Evolutionary conservation across 2,797 vertebrate species (phyloP).

Genomic region (Cyclopterus lumpus): DNA sequence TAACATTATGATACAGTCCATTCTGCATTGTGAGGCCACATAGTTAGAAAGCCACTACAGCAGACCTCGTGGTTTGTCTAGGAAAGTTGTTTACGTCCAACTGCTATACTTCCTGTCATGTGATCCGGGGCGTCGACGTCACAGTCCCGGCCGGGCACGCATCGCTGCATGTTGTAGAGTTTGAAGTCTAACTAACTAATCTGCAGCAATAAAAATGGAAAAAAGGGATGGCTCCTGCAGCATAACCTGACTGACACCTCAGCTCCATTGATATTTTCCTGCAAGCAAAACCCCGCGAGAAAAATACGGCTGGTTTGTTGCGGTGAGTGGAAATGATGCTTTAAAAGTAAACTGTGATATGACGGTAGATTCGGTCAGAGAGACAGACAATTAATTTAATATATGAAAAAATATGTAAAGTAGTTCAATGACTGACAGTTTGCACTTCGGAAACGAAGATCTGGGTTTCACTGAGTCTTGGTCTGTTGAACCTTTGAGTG

Average conservation of each 20-base stretch:
- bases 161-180: slow-evolving; percentile 68
- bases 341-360: neutral
- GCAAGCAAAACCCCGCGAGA: neutral
- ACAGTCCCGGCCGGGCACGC: slow-evolving; percentile 53
- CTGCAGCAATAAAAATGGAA: slow-evolving; percentile 70
- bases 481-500: no score
- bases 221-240: slow-evolving; percentile 24
- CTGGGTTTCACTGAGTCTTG: neutral
- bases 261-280: neutral
- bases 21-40: neutral
- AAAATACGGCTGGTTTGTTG: neutral
- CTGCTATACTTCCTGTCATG: slow-evolving; percentile 71
- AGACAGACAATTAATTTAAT: neutral
- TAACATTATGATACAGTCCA: neutral
- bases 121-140: slow-evolving; percentile 62
- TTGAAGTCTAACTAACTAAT: slow-evolving; percentile 79
- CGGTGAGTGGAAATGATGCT: slow-evolving; percentile 52
- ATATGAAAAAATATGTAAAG: neutral
- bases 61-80: slow-evolving; percentile 35
- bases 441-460: neutral
- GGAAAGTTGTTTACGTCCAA: slow-evolving; percentile 73
- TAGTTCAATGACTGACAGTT: neutral
- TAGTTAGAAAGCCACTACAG: neutral
- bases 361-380: neutral
- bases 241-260: slow-evolving; percentile 25